A percentile compares a stretch with the other conserved stretches of the same genome.
Evolutionary conservation across 2,888 invertebrate genomes (phyloP).

Genomic region (Nomada hirtipes): DNA sequence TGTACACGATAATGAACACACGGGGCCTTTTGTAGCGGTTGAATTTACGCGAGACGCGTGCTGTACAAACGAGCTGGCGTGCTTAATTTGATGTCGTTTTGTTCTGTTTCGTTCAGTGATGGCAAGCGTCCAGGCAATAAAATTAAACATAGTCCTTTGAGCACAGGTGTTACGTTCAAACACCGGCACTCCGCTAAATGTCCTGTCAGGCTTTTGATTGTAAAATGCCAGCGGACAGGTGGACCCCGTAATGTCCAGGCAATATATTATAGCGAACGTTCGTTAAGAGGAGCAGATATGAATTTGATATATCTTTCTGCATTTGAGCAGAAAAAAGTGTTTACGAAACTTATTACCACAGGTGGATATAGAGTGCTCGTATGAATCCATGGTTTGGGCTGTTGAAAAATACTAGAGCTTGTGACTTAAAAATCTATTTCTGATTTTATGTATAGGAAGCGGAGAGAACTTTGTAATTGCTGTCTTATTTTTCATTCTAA

Average conservation of each 20-base stretch:
- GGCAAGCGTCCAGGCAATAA: slow-evolving; percentile 61
- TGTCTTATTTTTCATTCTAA: neutral
- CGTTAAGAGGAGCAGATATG: neutral
- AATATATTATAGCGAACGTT: slow-evolving; percentile 3
- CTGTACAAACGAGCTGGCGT: slow-evolving; percentile 27
- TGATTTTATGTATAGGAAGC: neutral
- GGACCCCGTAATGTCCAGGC: neutral
- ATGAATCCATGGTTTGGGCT: too few species aligned
- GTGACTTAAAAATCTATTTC: too few species aligned
- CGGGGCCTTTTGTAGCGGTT: slow-evolving; percentile 33
- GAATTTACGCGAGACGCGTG: slow-evolving; percentile 42
- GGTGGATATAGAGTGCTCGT: too few species aligned
- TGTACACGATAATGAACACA: slow-evolving; percentile 25
- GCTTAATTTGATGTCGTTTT: slow-evolving; percentile 58
- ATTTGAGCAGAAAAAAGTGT: too few species aligned
- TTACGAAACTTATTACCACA: too few species aligned
- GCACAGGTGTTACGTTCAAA: slow-evolving; percentile 21
- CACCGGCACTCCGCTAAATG: slow-evolving; percentile 42
- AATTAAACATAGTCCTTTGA: slow-evolving; percentile 52
- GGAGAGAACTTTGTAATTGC: slow-evolving; percentile 12
- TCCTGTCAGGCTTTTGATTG: slow-evolving; percentile 4
- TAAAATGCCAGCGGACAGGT: neutral
- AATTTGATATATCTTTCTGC: too few species aligned
- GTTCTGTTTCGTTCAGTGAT: slow-evolving; percentile 48
- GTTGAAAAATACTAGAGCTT: too few species aligned